Evolutionary conservation across 2,888 invertebrate genomes (phyloP), one percentile per base, ranked within the genome.

Genomic region (Parasteatoda lunata): DNA sequence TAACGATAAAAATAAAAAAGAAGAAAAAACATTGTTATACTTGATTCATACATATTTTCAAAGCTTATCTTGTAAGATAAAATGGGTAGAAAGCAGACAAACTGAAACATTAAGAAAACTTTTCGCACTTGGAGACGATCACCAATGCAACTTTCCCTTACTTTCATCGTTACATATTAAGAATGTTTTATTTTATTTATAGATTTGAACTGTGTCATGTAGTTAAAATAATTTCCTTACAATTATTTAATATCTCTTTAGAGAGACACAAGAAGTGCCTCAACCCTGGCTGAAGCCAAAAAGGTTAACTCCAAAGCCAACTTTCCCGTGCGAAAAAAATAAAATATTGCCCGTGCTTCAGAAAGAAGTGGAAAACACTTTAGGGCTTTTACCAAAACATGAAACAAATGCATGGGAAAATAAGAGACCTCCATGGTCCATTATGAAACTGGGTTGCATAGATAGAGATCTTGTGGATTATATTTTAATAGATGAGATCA

Each of bases 391-490:
- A 64, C 64, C 77, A 45, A 64, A 52, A 15, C 69, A 80, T 48
- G n/a, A 51, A 4, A n/a, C n/a, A 4, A 8, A 45, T n/a, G 48
- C 47, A n/a, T 15, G 48, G 13, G 64, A 93, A 89, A 93, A 93
- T 88, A 94, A 95, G 91, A 64, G 59, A 5, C 59, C 72, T 2
- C 48, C 71, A 3, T 94, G 93, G 90, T 91, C 93, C 90, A 93
- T 94, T 3, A 93, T 94, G 90, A 93, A 94, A 88, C 94, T 94
- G 93, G 94, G 94, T 89, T 92, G 94, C 45, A 94, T 94, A 90
- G 94, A 94, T 90, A 92, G 94, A 69, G 95, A 96, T 91, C 93
- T 94, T 89, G 95, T 96, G 3, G 95, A 96, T 90, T 94, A 95
- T 90, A 93, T 95, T 83, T 92, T 96, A 81, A 94, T 95, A 51